A percentile compares a stretch with the other conserved stretches of the same genome.
Conservation (phyloP, 2,113 vertebrate species). For the Mus pahari region DNA sequence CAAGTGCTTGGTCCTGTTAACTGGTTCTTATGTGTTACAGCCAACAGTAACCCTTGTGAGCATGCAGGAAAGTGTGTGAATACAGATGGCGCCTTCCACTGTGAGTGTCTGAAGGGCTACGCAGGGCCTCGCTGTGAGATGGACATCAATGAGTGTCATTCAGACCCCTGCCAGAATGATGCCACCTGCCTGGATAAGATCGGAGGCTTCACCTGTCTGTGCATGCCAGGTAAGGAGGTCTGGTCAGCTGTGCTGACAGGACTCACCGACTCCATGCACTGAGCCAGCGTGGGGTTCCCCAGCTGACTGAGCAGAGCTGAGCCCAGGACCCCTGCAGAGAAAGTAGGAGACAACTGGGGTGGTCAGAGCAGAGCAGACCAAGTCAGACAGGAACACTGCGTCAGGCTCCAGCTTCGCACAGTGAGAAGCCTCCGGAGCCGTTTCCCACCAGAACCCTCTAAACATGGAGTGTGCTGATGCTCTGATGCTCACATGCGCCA, state of each 20-base stretch:
- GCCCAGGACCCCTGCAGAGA: background rate
- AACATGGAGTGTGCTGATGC: background rate
- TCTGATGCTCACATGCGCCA: background rate
- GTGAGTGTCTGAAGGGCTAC: conserved; percentile 90
- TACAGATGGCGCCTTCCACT: conserved; percentile 92
- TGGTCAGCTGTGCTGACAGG: background rate
- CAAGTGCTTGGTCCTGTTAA: background rate
- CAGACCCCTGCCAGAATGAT: conserved; percentile 92
- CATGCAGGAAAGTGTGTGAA: conserved; percentile 92
- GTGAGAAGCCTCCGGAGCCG: background rate
- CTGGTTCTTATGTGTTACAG: conserved; percentile 49
- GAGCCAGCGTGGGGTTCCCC: background rate
- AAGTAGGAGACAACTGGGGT: background rate
- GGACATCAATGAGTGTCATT: conserved; percentile 92
- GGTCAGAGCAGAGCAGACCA: background rate
- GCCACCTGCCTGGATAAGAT: conserved; percentile 94
- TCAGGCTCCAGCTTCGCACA: background rate
- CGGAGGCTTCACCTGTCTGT: conserved; percentile 92
- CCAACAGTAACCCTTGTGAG: conserved; percentile 92
- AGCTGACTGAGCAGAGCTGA: background rate
- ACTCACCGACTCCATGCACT: background rate
- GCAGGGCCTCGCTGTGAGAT: conserved; percentile 92
- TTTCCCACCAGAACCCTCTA: background rate
- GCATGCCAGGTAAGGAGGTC: conserved; percentile 90
- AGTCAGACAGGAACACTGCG: too few relatives aligned